Conservation (phyloP, 2,797 vertebrate species). For the Gadopsis bispinosus region DNA sequence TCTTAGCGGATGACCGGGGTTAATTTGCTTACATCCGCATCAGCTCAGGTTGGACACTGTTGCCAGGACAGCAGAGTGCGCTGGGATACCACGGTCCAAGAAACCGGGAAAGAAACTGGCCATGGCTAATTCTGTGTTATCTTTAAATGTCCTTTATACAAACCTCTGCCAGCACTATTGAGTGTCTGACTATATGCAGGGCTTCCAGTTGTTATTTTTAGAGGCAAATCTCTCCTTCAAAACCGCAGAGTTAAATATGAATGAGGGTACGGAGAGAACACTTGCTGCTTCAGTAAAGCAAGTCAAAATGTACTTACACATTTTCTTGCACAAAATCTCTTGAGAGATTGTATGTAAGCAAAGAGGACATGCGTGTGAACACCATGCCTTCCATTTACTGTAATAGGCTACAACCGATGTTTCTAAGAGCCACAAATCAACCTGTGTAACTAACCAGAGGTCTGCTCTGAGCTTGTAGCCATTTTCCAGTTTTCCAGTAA, state of each 20-base stretch:
- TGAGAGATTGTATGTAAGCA: background rate
- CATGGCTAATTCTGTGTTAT: constrained; percentile 18
- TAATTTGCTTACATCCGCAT: constrained; percentile 54
- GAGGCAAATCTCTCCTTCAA: constrained; percentile 26
- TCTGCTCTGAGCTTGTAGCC: background rate
- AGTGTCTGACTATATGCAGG: constrained; percentile 23
- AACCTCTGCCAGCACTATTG: constrained; percentile 44
- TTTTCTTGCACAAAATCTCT: background rate
- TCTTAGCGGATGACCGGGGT: constrained; percentile 35
- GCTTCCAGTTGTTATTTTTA: constrained; percentile 38
- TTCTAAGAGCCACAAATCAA: background rate
- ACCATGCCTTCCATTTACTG: background rate
- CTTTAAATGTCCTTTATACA: constrained; percentile 24
- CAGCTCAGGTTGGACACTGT: constrained; percentile 40
- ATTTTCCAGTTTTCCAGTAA: background rate
- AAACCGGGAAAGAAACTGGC: constrained; percentile 21
- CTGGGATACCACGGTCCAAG: constrained; percentile 16
- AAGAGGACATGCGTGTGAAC: background rate
- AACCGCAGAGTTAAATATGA: constrained; percentile 46
- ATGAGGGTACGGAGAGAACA: constrained; percentile 15
- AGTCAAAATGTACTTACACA: constrained; percentile 9
- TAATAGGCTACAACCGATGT: background rate
- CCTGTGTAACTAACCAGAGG: background rate
- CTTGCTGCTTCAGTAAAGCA: constrained; percentile 15
- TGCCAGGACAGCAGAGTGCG: constrained; percentile 21